Evolutionary conservation across 2,797 vertebrate species (phyloP), one percentile per base, ranked within the genome.

Genomic region (Cheracebus regulus): DNA sequence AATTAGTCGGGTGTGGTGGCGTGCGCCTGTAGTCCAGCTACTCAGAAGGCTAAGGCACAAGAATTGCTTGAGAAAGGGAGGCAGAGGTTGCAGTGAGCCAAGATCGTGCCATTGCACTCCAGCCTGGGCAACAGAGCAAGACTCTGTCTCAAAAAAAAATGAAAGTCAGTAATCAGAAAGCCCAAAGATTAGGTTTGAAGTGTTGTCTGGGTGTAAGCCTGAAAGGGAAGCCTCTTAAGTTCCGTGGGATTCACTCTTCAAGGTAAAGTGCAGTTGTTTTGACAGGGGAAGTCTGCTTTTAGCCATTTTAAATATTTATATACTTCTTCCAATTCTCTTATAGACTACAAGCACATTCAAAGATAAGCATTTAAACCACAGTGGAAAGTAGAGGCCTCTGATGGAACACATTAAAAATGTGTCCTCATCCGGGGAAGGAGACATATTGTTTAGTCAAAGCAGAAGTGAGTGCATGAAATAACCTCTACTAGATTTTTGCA

Each of bases 251-350:
- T 90, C 33, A 80, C 78, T 88, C 78, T 70, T 3, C 24, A 22
- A 64, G 64, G 20, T 30, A 39, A 93, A 80, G 70, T 83, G 50
- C 15, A 50, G 86, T 36, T 78, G 50, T 78, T 76, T 57, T 41
- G 46, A 72, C 33, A 76, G 83, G 15, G 46, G 88, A 76, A 64
- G 58, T 10, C 19, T 81, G 72, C 57, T 48, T 52, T 95, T 61
- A 90, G 67, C 41, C 46, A 39, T 33, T 22, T 93, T 64, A 90
- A 64, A 94, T 96, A 92, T 92, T 95, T 75, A 86, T 72, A 30
- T 52, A 48, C 50, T 81, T 93, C 13, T 81, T 84, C 15, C 67
- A 57, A 10, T 36, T 88, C 5, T 9, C 30, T 48, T 64, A 14
- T 1, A 70, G 81, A 26, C 7, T 4, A 61, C 44, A 20, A 76